These are phyloP conservation scores for Xenopus borealis DNA, from an alignment of 2,113 vertebrate genomes.

Conservation along the genomic window DNA sequence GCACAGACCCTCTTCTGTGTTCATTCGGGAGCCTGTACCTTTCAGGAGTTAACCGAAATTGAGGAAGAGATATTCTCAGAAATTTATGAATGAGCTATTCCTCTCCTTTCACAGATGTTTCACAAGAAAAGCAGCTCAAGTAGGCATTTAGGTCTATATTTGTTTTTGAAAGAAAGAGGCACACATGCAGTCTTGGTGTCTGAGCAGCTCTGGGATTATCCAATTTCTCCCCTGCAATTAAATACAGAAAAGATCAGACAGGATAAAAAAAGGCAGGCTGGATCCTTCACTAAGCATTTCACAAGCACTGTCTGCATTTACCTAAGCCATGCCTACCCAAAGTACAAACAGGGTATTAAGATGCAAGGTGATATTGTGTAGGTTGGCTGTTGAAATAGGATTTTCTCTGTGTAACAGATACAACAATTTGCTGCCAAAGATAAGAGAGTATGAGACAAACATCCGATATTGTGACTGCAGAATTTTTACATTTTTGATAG, in stretches of 20 bases:
- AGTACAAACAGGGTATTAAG: conserved; percentile 9
- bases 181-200: background rate
- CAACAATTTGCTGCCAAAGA: too few species aligned
- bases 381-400: too few species aligned
- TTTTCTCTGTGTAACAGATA: too few species aligned
- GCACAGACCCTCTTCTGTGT: background rate
- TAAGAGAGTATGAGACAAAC: too few species aligned
- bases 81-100: conserved; percentile 1
- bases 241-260: background rate
- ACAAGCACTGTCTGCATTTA: background rate
- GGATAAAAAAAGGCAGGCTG: background rate
- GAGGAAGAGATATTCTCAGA: too few species aligned
- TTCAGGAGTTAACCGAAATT: background rate
- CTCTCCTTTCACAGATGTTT: background rate
- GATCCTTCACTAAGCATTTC: background rate
- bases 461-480: too few species aligned
- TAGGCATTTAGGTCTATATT: background rate
- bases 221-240: background rate
- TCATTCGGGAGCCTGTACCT: too few species aligned
- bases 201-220: background rate
- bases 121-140: conserved; percentile 3
- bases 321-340: conserved; percentile 8
- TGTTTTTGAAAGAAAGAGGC: background rate
- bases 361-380: too few species aligned
- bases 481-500: too few species aligned